Evolutionary conservation across 2,888 invertebrate genomes (phyloP), one percentile per base, ranked within the genome.

Genomic region (Drosophila falleni): DNA sequence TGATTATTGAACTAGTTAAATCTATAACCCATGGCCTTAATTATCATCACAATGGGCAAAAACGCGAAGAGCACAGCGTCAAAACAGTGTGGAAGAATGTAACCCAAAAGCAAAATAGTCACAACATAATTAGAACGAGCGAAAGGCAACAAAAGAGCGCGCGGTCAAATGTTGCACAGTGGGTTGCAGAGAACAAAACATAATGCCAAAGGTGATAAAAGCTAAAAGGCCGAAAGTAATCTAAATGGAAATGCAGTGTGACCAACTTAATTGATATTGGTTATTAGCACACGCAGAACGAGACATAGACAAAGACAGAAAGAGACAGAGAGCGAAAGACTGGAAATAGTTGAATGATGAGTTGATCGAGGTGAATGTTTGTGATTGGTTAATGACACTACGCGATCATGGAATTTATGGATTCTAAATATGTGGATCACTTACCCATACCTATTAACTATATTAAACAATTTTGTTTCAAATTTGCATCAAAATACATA

Each of bases 31-130:
- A 67, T 81, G 87, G 75, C 82, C 90, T 81, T 89, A 90, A 90
- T 89, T 90, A 90, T 64, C 89, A 87, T 90, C 77, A 87, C 76
- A 86, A 90, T 77, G 69, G 73, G 71, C 74, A 78, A 58, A 76
- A 71, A 64, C 62, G 70, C 55, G 59, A 41, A 58, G 80, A 62
- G 49, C 49, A 47, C 26, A 69, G 68, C 46, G 33, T 19, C 35
- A 69, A 47, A 60, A 59, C 33, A 71, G 51, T 62, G 33, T 41
- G 33, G 44, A 67, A 71, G 78, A 78, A 79, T 67, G 65, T 71
- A 75, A 51, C 67, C 64, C 68, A 70, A 71, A 72, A 73, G 86
- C 71, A 42, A 67, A 76, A 72, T 70, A 72, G 66, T 74, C 71
- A 63, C 62, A 68, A 71, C 64, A 79, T 79, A 85, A 85, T 77